A percentile compares a stretch with the other conserved stretches of the same genome.
Evolutionary conservation across 2,113 vertebrate genomes (phyloP).

Genomic region (Hymenochirus boettgeri): DNA sequence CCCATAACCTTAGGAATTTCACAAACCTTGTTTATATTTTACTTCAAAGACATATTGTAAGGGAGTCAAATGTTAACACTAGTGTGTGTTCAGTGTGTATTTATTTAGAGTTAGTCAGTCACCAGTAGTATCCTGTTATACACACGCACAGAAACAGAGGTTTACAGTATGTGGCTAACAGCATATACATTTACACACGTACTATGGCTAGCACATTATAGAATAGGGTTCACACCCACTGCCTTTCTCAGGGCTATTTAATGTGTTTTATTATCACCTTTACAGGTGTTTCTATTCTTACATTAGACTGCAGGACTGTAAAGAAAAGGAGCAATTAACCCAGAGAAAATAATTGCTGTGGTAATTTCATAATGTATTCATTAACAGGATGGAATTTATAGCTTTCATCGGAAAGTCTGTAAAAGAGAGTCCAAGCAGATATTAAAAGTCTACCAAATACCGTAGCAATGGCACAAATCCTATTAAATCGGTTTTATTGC

Average conservation of each 20-base stretch:
- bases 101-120: too few relatives aligned
- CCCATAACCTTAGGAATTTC: too few relatives aligned
- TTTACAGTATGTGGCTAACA: too few relatives aligned
- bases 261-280: conserved; percentile 43
- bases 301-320: conserved; percentile 14
- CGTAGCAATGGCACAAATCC: background rate
- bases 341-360: conserved; percentile 23
- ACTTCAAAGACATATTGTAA: too few relatives aligned
- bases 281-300: conserved; percentile 30
- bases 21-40: too few relatives aligned
- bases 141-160: too few relatives aligned
- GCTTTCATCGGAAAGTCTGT: conserved; percentile 21
- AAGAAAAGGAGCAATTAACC: conserved; percentile 32
- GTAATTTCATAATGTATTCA: conserved; percentile 33
- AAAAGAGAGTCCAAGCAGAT: background rate
- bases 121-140: too few relatives aligned
- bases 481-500: conserved; percentile 24
- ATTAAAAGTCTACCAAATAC: background rate
- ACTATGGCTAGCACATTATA: conserved; percentile 14
- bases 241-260: conserved; percentile 9
- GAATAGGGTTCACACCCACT: conserved; percentile 23
- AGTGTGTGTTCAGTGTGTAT: too few relatives aligned
- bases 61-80: too few relatives aligned
- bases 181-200: background rate
- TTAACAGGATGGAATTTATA: conserved; percentile 24